These are phyloP conservation scores for Idaea aversata DNA, from an alignment of 2,888 invertebrate genomes.

Conservation along the genomic window DNA sequence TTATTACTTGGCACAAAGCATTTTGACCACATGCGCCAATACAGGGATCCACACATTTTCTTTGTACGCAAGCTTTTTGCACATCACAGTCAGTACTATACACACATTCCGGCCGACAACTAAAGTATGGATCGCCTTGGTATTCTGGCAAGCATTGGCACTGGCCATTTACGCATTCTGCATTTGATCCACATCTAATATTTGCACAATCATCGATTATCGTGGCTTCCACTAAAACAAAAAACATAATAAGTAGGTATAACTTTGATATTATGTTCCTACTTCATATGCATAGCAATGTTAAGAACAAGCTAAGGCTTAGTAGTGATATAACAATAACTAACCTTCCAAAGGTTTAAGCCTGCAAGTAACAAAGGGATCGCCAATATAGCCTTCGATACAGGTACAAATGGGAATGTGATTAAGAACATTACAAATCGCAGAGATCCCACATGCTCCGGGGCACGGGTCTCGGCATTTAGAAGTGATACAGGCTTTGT, in stretches of 20 bases:
- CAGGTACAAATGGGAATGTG: conserved; percentile 89
- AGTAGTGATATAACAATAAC: conserved; percentile 14
- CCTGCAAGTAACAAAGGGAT: conserved; percentile 84
- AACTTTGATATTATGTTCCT: background rate
- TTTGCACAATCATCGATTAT: conserved; percentile 83
- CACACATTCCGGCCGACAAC: conserved; percentile 89
- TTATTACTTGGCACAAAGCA: conserved; percentile 81
- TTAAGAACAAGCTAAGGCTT: background rate
- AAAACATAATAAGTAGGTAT: background rate
- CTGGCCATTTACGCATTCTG: conserved; percentile 83
- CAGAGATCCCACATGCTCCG: conserved; percentile 85
- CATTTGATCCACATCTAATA: conserved; percentile 84
- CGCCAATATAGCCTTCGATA: conserved; percentile 85
- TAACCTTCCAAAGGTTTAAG: conserved; percentile 78
- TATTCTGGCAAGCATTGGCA: conserved; percentile 87
- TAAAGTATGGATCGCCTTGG: conserved; percentile 86
- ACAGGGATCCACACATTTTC: conserved; percentile 88
- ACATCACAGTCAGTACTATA: conserved; percentile 86
- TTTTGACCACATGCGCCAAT: conserved; percentile 84
- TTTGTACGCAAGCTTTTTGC: conserved; percentile 85
- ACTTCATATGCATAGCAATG: background rate
- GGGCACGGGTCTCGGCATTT: conserved; percentile 89
- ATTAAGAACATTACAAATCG: conserved; percentile 83
- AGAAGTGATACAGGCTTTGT: conserved; percentile 87
- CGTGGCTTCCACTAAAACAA: conserved; percentile 54